These are phyloP conservation scores for Plestiodon gilberti DNA, from an alignment of 2,113 vertebrate species.

Conservation along the genomic window DNA sequence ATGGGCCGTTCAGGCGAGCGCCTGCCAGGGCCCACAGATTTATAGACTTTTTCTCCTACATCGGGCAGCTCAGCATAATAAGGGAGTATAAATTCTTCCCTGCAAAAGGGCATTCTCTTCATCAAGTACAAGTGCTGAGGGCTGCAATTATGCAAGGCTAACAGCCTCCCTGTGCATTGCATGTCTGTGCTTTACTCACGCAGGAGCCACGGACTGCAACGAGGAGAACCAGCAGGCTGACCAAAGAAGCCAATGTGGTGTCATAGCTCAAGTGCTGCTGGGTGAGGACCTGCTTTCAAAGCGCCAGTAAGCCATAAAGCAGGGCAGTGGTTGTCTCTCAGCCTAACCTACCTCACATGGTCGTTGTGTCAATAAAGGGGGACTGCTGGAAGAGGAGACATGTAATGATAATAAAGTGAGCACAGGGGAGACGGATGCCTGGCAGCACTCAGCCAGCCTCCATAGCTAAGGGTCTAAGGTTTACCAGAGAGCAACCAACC, in stretches of 20 bases:
- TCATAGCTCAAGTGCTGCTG: no score
- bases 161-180: not conserved
- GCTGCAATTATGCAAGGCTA: not conserved
- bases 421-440: not conserved
- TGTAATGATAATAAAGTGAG: not conserved
- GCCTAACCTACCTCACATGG: no score
- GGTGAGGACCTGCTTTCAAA: no score
- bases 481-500: no score
- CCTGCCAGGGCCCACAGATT: slow-evolving; percentile 30
- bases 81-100: not conserved
- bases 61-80: not conserved
- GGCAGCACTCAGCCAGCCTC: not conserved
- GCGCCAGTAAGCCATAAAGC: no score
- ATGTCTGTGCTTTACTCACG: fast-evolving
- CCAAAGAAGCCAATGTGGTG: no score
- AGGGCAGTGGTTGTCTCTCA: not conserved
- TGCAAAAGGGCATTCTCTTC: not conserved
- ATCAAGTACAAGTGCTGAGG: not conserved
- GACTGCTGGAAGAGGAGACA: not conserved
- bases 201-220: not conserved
- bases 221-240: no score
- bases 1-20: slow-evolving; percentile 13
- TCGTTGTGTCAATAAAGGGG: no score
- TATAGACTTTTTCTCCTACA: slow-evolving; percentile 18
- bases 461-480: not conserved